phyloP scores from a whole-genome alignment of 2,888 invertebrate genomes.

The Andrena haemorrhoa region DNA sequence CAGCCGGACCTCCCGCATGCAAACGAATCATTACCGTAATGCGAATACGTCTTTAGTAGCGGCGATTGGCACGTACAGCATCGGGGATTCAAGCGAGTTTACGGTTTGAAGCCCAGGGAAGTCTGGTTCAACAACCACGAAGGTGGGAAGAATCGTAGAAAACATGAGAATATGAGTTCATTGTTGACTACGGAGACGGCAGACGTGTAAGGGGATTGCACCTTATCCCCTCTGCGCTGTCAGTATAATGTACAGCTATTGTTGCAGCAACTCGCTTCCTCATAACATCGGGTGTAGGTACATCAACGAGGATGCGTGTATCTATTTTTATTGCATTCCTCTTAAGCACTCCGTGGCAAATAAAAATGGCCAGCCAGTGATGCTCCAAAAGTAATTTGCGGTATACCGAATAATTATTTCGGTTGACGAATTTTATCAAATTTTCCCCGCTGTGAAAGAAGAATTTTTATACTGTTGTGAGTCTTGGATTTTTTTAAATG shows the following conservation, averaged over 20 bases:
- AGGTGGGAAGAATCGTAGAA: conserved; percentile 64
- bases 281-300: conserved; percentile 63
- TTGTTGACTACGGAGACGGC: conserved; percentile 59
- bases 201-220: conserved; percentile 65
- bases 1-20: conserved; percentile 27
- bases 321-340: conserved; percentile 64
- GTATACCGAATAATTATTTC: not conserved
- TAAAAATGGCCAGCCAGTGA: conserved; percentile 13
- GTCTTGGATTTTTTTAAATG: too few species aligned
- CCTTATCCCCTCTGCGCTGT: conserved; percentile 62
- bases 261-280: conserved; percentile 69
- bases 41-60: conserved; percentile 34
- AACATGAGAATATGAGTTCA: conserved; percentile 74
- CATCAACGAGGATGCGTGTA: conserved; percentile 61
- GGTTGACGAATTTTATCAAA: not conserved
- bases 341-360: conserved; percentile 16
- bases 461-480: not conserved
- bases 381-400: not conserved
- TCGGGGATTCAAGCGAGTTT: conserved; percentile 55
- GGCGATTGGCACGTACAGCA: conserved; percentile 53
- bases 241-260: conserved; percentile 70
- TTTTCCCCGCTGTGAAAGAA: too few species aligned
- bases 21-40: conserved; percentile 47
- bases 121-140: conserved; percentile 63
- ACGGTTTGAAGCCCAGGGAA: conserved; percentile 56